Evolutionary conservation across 2,888 invertebrate species (phyloP), one percentile per base, ranked within the genome.

Genomic region (Caenorhabditis angaria): DNA sequence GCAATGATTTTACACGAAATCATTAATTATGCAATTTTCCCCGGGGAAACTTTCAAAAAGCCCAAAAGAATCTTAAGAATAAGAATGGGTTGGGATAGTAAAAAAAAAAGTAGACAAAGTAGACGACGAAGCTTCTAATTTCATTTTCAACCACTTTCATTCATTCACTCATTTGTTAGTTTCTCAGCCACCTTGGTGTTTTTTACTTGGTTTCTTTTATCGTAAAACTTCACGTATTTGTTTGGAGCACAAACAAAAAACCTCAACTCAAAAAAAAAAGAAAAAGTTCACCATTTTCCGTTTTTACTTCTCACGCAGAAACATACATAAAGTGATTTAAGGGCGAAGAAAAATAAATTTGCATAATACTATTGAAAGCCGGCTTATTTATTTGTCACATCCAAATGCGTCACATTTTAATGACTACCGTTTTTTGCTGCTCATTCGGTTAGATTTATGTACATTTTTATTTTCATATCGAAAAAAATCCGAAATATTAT

Each of bases 131-230:
- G 3, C 41, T 41, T 41, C 18, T 41, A 41, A 41, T 41, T 41
- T 41, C 41, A 41, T 41, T 51, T 51, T 51, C 51, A 10, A 51
- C 5, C 24, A 51, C 24, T 25, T 51, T 51, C 2, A 51, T 51
- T 51, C 51, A 51, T 22, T 22, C 6, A 20, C 14, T 35, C 35
- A 35, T 35, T 35, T 51, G 3, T 22, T 6, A 51, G 22, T 51
- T 24, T 51, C 22, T 51, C 22, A 4, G 8, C 4, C 51, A 51
- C 41, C 14, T 41, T n/a, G n/a, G 41, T 41, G 41, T 12, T 14
- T 3, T 5, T 12, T 18, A 18, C 10, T 12, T 41, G 18, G 5
- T 41, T 41, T 41, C 41, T 5, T 32, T 32, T 5, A 32, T 8
- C 32, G 10, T 10, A 32, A 32, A 32, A 32, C 10, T 32, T 32